Evolutionary conservation across 2,888 invertebrate species (phyloP).

Genomic region (Punctoribates punctum): DNA sequence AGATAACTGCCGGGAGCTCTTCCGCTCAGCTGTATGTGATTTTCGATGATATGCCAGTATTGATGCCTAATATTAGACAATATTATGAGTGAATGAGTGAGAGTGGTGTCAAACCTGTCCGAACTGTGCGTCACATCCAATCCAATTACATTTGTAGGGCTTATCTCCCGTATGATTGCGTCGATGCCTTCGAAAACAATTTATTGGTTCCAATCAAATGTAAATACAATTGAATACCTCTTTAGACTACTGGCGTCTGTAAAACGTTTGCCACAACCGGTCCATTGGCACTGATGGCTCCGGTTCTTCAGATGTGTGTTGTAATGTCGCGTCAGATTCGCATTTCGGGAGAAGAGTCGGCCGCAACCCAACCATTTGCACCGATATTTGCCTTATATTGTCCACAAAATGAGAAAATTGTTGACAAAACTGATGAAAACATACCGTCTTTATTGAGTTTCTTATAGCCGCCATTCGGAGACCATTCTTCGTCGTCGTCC

Average conservation of each 20-base stretch:
- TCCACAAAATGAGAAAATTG: too few relatives aligned
- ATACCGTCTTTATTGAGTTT: neutral
- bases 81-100: neutral
- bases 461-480: neutral
- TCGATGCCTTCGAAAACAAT: neutral
- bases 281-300: slow-evolving; percentile 18
- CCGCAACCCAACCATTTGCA: slow-evolving; percentile 9
- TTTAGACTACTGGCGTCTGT: neutral
- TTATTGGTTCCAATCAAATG: neutral
- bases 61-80: neutral
- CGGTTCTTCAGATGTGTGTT: slow-evolving; percentile 12
- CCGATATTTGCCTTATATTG: neutral
- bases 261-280: slow-evolving; percentile 3
- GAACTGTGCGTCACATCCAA: neutral
- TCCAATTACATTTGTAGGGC: slow-evolving; percentile 6
- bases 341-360: neutral
- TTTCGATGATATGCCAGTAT: slow-evolving; percentile 3
- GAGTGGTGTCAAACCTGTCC: neutral
- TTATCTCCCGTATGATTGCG: neutral
- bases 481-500: slow-evolving; percentile 9
- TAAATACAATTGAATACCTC: neutral
- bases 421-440: neutral
- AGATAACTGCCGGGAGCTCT: neutral
- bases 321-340: slow-evolving; percentile 15
- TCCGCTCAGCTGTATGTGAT: neutral